Conservation (phyloP, 1,140 invertebrate species). For the Bilobella aurantiaca region DNA sequence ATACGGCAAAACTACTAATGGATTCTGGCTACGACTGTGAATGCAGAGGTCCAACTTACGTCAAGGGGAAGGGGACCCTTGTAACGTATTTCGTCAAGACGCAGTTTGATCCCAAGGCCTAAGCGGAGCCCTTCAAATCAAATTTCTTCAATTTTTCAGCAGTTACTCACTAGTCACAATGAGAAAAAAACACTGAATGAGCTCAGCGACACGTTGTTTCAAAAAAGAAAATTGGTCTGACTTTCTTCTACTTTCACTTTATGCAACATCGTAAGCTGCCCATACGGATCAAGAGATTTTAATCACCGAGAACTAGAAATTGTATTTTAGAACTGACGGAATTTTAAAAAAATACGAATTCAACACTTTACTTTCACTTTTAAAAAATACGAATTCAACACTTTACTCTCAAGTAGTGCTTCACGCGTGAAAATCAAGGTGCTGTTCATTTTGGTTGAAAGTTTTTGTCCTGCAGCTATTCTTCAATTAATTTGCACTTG, state of each 20-base stretch:
- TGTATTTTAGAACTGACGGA: too few relatives aligned
- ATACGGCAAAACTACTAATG: constrained; percentile 76
- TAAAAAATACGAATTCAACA: neutral
- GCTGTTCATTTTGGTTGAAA: too few relatives aligned
- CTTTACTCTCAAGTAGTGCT: neutral
- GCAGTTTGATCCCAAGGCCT: constrained; percentile 44
- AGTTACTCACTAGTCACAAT: neutral
- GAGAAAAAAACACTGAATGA: constrained; percentile 1
- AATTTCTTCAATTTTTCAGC: neutral
- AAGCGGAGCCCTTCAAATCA: too few relatives aligned
- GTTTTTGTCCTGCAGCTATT: too few relatives aligned
- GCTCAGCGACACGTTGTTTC: too few relatives aligned
- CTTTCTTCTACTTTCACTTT: too few relatives aligned
- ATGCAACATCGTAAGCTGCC: too few relatives aligned
- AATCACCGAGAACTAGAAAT: too few relatives aligned
- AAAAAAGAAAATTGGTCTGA: too few relatives aligned
- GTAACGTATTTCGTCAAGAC: constrained; percentile 64
- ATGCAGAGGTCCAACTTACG: constrained; percentile 74
- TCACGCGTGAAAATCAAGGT: neutral
- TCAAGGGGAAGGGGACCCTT: constrained; percentile 89
- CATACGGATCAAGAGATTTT: too few relatives aligned
- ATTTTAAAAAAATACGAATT: neutral
- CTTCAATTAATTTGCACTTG: too few relatives aligned
- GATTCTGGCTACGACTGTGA: constrained; percentile 70
- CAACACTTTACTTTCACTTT: neutral